Conservation (phyloP, 2,888 invertebrate species). For the Zaprionus lineosus region DNA sequence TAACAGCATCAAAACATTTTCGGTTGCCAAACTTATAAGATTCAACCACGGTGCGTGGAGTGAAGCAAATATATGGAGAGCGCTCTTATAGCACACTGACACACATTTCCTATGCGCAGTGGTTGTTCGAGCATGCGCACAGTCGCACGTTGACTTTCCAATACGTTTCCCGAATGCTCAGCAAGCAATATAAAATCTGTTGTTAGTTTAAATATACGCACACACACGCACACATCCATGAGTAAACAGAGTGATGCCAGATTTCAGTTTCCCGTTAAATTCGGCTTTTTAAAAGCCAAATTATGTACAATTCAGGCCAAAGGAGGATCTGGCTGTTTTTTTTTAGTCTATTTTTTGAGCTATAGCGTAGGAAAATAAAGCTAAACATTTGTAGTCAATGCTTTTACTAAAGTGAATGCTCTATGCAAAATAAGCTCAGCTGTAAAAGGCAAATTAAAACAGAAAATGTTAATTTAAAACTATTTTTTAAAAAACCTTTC, state of each 20-base stretch:
- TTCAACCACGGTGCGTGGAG: constrained; percentile 55
- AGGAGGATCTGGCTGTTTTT: too few species aligned
- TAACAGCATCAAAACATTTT: too few species aligned
- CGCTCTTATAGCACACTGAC: constrained; percentile 65
- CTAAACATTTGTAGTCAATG: too few species aligned
- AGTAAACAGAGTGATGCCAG: background rate
- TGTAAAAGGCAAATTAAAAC: too few species aligned
- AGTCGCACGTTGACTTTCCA: constrained; percentile 30
- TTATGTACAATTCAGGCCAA: too few species aligned
- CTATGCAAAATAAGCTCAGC: too few species aligned
- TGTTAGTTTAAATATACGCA: background rate
- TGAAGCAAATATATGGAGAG: constrained; percentile 42
- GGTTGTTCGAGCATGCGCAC: constrained; percentile 62
- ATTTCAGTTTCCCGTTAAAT: too few species aligned
- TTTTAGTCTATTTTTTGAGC: too few species aligned
- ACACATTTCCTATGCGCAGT: constrained; percentile 69
- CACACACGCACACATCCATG: constrained; percentile 6
- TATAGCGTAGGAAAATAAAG: too few species aligned
- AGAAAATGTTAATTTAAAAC: too few species aligned
- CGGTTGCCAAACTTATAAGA: background rate
- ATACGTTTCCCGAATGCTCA: constrained; percentile 32
- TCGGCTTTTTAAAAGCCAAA: constrained; percentile 10
- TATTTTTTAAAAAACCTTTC: too few species aligned
- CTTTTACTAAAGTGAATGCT: too few species aligned
- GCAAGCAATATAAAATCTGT: constrained; percentile 19